phyloP scores from a whole-genome alignment of 2,113 vertebrate genomes.

The Vulpes lagopus region DNA sequence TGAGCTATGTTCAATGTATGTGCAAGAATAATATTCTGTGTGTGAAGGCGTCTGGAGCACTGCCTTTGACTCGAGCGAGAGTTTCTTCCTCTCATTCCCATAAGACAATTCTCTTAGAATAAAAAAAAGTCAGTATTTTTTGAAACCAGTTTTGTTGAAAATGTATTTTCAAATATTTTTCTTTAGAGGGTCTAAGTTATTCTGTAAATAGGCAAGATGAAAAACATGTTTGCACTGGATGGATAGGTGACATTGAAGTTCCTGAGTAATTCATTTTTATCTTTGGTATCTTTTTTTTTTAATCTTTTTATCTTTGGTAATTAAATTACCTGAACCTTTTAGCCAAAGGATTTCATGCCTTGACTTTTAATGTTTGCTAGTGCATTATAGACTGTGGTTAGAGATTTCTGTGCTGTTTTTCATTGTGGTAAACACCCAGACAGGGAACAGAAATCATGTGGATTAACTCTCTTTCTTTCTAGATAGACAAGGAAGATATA shows the following conservation, averaged over 20 bases:
- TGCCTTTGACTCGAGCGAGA: not conserved
- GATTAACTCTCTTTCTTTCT: not conserved
- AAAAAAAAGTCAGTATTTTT: not conserved
- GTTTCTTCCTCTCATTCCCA: not conserved
- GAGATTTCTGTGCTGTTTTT: not conserved
- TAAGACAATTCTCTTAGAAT: not conserved
- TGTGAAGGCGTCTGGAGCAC: not conserved
- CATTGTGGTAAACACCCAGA: not conserved
- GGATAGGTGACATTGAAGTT: conserved; percentile 4
- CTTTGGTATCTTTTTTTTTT: not conserved
- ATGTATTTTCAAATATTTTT: not conserved
- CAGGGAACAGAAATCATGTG: not conserved
- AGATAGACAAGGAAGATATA: not conserved
- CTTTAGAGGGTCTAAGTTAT: not conserved
- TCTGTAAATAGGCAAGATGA: conserved; percentile 17
- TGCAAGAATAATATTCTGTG: not conserved
- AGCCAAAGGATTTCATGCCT: not conserved
- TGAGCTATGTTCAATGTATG: not conserved
- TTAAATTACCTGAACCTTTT: not conserved
- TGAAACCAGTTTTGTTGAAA: not conserved
- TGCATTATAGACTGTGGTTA: not conserved
- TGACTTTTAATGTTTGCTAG: conserved; percentile 51
- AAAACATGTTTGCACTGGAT: not conserved
- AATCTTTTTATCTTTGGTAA: conserved; percentile 46
- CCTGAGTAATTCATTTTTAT: conserved; percentile 38